Base-by-base conservation (phyloP, 2,797 vertebrate genomes). In the Sebastes melanostomus region DNA sequence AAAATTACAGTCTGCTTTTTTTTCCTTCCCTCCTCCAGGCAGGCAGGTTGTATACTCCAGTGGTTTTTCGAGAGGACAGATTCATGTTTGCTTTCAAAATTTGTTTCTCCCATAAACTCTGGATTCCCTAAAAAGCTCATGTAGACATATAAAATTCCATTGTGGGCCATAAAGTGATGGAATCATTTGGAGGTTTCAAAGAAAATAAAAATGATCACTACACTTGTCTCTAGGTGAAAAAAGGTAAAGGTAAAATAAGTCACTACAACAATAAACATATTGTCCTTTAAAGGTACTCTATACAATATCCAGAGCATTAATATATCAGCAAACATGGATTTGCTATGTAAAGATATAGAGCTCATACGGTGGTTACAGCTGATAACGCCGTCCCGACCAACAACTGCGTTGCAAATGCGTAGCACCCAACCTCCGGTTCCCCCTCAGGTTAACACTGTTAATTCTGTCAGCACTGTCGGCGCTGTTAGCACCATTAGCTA, bases 1-100 rank as follows among this genome's bases (percentile, higher is more conserved):
- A 83, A 84, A 83, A 84, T 34, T 38, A 83, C 75, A 86, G 82
- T 88, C 75, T 80, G 38, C 61, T 67, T 87, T 73, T 20, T 58
- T 24, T 7, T 30, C 0, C 20, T 25, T 82, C 50, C 22, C 25
- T 86, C 29, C 54, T 82, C 72, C 66, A 30, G 55, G 77, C 60
- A 86, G 56, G 55, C 73, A 78, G 50, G 59, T 77, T 84, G 66
- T 85, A 70, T 88, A 78, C 67, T 75, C 66, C 68, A 86, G 32
- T 67, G 75, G 42, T 80, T 71, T 71, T 89, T 75, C 2, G 77
- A 83, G 46, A 76, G 29, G 68, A 46, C 65, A 82, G 32, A 75
- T 74, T n/a, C 24, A 50, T 32, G 6, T 36, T 80, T 72, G 14
- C 50, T 75, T 72, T 83, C 32, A 67, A 36, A 65, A n/a, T 81